Evolutionary conservation across 1,140 invertebrate genomes (phyloP).

Genomic region (Anoplolepis gracilipes): DNA sequence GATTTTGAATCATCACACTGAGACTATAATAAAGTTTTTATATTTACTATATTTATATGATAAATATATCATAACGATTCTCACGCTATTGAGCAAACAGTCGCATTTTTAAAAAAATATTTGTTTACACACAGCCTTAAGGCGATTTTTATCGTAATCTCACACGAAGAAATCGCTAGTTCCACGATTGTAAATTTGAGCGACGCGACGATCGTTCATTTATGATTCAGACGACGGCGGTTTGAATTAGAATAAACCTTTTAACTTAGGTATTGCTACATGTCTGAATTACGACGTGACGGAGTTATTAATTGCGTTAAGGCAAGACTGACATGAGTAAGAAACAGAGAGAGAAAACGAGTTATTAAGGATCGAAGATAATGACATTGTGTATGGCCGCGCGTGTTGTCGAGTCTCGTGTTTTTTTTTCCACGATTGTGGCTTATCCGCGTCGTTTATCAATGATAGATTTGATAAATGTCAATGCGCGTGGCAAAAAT

Average conservation of each 20-base stretch:
- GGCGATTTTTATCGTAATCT: conserved; percentile 52
- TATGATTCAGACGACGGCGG: conserved; percentile 35
- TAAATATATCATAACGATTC: background rate
- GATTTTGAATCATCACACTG: background rate
- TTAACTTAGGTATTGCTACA: conserved; percentile 30
- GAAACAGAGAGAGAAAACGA: background rate
- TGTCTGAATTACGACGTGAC: conserved; percentile 66
- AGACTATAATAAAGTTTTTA: background rate
- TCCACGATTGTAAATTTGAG: conserved; percentile 38
- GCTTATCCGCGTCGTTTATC: conserved; percentile 50
- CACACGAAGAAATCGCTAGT: conserved; percentile 16
- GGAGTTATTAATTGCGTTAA: conserved; percentile 60
- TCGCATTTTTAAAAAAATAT: conserved; percentile 22
- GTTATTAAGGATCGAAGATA: conserved; percentile 13
- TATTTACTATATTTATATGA: conserved; percentile 1
- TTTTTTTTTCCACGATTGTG: conserved; percentile 20
- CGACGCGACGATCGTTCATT: conserved; percentile 46
- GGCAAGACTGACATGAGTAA: conserved; percentile 11
- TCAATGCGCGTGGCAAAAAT: background rate
- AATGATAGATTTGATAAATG: conserved; percentile 62
- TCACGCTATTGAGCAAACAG: background rate
- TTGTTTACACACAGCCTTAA: conserved; percentile 27
- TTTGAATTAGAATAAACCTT: conserved; percentile 65
- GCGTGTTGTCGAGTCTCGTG: background rate
- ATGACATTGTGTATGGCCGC: background rate